A percentile compares a stretch with the other conserved stretches of the same genome.
These are phyloP conservation scores for Neodontobutis hainanensis DNA, from an alignment of 2,113 vertebrate genomes.

Conservation along the genomic window DNA sequence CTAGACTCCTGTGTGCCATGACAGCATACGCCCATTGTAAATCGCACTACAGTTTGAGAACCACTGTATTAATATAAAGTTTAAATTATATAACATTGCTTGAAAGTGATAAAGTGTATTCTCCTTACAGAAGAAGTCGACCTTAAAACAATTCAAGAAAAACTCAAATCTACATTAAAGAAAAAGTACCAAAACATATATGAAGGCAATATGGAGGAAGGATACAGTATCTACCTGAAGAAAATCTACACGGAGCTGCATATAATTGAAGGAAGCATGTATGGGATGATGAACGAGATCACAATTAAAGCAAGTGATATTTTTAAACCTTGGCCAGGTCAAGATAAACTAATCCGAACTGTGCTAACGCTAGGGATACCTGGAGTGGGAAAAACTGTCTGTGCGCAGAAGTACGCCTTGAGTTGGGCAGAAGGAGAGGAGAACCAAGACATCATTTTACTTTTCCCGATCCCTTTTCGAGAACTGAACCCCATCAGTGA, in stretches of 20 bases:
- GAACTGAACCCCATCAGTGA: slow-evolving; percentile 41
- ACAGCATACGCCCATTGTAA: too few relatives aligned
- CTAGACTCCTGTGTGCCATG: too few relatives aligned
- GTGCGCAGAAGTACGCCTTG: slow-evolving; percentile 35
- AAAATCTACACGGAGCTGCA: slow-evolving; percentile 49
- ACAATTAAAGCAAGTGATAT: slow-evolving; percentile 19
- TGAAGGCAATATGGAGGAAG: slow-evolving; percentile 43
- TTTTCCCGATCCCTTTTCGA: slow-evolving; percentile 44
- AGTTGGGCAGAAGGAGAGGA: slow-evolving; percentile 48
- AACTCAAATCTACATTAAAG: slow-evolving; percentile 28
- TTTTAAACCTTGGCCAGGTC: slow-evolving; percentile 30
- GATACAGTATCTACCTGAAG: slow-evolving; percentile 28
- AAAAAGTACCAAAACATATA: slow-evolving; percentile 44
- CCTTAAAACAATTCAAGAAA: slow-evolving; percentile 9
- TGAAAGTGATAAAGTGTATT: not conserved
- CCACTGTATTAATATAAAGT: too few relatives aligned
- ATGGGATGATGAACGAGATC: not conserved
- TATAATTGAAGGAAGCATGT: slow-evolving; percentile 24
- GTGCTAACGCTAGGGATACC: slow-evolving; percentile 47
- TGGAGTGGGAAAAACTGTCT: slow-evolving; percentile 48
- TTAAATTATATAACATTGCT: too few relatives aligned
- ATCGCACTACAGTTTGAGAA: too few relatives aligned
- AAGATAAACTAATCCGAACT: slow-evolving; percentile 41
- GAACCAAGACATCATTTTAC: slow-evolving; percentile 38
- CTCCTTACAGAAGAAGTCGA: slow-evolving; percentile 15